phyloP scores from a whole-genome alignment of 2,888 invertebrate genomes.

The Drosophila prolongata region DNA sequence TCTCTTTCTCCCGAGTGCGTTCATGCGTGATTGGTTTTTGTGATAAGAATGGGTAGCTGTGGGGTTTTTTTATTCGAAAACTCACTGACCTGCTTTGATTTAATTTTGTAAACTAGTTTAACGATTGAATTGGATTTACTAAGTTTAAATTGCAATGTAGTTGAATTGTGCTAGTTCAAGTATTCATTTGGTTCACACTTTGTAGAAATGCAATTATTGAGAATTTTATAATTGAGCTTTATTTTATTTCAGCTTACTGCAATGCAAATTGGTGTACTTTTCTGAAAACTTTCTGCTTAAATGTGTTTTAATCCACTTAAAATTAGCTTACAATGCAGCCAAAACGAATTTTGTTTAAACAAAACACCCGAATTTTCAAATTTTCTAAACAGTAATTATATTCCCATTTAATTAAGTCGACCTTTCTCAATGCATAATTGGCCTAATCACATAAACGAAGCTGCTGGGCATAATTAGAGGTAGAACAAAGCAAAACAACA shows the following conservation, averaged over 20 bases:
- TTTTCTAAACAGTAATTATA: constrained; percentile 12
- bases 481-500: constrained; percentile 47
- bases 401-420: constrained; percentile 27
- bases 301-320: neutral
- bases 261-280: too few relatives aligned
- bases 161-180: neutral
- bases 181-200: neutral
- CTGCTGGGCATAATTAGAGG: constrained; percentile 44
- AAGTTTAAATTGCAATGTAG: neutral
- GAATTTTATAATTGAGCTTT: neutral
- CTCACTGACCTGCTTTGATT: constrained; percentile 30
- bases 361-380: neutral
- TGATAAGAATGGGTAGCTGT: constrained; percentile 20
- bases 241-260: neutral
- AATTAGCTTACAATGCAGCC: neutral
- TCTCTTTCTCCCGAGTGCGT: constrained; percentile 29
- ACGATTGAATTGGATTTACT: constrained; percentile 3
- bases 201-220: too few relatives aligned
- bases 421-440: constrained; percentile 35
- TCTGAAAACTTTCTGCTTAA: too few relatives aligned
- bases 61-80: constrained; percentile 21
- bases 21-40: constrained; percentile 43
- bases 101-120: constrained; percentile 19
- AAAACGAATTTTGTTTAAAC: neutral
- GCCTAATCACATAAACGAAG: constrained; percentile 48